These are phyloP conservation scores for Eriocheir sinensis DNA, from an alignment of 1,140 invertebrate genomes.

Conservation along the genomic window DNA sequence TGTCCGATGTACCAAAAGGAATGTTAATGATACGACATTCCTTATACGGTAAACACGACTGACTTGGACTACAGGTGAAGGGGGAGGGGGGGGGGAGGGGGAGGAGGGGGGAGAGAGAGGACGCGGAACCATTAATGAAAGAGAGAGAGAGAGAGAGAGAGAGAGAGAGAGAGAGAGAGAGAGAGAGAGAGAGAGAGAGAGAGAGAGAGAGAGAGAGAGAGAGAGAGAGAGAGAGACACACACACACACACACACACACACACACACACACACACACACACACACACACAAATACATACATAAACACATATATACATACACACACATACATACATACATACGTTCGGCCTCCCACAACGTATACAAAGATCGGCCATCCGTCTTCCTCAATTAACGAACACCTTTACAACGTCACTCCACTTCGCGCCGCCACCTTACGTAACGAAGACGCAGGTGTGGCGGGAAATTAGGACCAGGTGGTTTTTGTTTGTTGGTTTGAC, in stretches of 20 bases:
- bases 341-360: background rate
- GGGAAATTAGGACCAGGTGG: background rate
- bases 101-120: too few species aligned
- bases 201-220: conserved; percentile 41
- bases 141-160: background rate
- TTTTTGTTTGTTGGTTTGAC: background rate
- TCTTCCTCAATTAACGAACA: conserved; percentile 16
- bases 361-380: background rate
- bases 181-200: conserved; percentile 17
- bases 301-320: background rate
- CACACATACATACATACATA: background rate
- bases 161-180: background rate
- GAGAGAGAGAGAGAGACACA: conserved; percentile 3
- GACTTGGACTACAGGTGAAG: background rate
- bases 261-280: background rate
- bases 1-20: background rate
- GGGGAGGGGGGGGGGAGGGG: conserved; percentile 31
- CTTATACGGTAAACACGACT: background rate
- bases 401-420: background rate
- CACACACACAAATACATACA: too few species aligned
- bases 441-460: background rate
- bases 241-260: background rate
- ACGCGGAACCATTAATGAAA: background rate
- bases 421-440: background rate
- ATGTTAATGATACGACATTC: background rate